Evolutionary conservation across 2,888 invertebrate genomes (phyloP), one percentile per base, ranked within the genome.

Genomic region (Meteorus colon): DNA sequence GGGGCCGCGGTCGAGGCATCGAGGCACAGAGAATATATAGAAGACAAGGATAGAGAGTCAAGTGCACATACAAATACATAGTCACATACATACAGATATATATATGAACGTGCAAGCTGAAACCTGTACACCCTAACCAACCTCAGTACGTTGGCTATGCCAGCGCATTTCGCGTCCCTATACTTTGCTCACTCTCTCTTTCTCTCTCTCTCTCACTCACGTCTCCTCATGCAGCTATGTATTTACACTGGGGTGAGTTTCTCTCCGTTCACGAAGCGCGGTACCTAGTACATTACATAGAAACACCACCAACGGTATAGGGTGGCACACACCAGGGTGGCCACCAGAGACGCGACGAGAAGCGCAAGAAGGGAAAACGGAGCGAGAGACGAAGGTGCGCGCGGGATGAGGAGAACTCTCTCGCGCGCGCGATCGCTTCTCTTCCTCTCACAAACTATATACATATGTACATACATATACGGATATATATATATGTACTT

Each of bases 241-340:
- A 86, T 85, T 85, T 85, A 85, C 86, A 86, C 84, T 81, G 78
- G 85, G 85, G 84, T 84, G 81, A 81, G 83, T 79, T 83, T 79
- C 81, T 79, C 80, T 77, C 75, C 68, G 76, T 78, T 78, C 60
- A 74, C 78, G 74, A 77, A 73, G 75, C 75, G 67, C 74, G 80
- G 80, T 84, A 85, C 82, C 85, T 82, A 82, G 83, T 84, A 83
- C 85, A 84, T 85, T 80, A 78, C 79, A 79, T 77, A 78, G 81
- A 59, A 63, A 77, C 79, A 6, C 55, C 55, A 19, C 55, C 55
- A 19, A 55, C 79, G 78, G 79, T 75, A 74, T 74, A 80, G 82
- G 79, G 80, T 80, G 79, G 82, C 75, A 41, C 41, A 41, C 41
- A 41, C 78, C 51, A 37, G 72, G 31, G 76, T 73, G 78, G 72